Base-by-base conservation (phyloP, 2,113 vertebrate species). In the Cyprinodon tularosa region DNA sequence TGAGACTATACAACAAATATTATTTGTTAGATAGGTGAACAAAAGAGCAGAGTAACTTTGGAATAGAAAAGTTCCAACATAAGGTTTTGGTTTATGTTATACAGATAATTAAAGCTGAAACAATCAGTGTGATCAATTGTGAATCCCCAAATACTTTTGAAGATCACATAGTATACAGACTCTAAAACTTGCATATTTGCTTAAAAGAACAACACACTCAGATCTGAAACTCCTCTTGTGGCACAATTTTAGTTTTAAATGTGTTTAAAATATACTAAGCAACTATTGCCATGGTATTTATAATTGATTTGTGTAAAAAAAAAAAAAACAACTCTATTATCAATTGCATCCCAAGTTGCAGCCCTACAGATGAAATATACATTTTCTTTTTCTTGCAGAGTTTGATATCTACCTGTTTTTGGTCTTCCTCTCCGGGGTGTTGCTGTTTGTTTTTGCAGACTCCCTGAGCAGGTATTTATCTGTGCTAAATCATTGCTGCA, bases 361-460 rank as follows among this genome's bases (percentile, higher is more conserved):
- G n/a, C n/a, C n/a, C n/a, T 29, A 29, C 29, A 29, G 29, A 29
- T 29, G 29, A 29, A 29, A 29, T 29, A 29, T 29, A n/a, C 64
- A 22, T 44, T n/a, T 47, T 76, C 36, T 0, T 3, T 91, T 77
- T 72, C 29, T 82, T 83, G 36, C 92, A 99, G 98, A 92, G 70
- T 97, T 97, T 93, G 97, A 99, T 72, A 93, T 96, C 13, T 96
- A 94, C 80, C 91, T 98, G 64, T 96, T 98, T 86, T 12, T 95
- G 44, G 85, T 98, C 66, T 98, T 96, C 80, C 88, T 98, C n/a
- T 80, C 95, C 85, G 98, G 98, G 79, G 80, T 95, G 13, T 37
- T 91, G 63, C 78, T 99, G 71, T 98, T 98, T 75, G 86, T 96
- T 85, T 97, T 95, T 82, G 96, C 96, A 66, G 95, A 97, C 48